Evolutionary conservation across 2,797 vertebrate genomes (phyloP).

Genomic region (Xerus rutilus): DNA sequence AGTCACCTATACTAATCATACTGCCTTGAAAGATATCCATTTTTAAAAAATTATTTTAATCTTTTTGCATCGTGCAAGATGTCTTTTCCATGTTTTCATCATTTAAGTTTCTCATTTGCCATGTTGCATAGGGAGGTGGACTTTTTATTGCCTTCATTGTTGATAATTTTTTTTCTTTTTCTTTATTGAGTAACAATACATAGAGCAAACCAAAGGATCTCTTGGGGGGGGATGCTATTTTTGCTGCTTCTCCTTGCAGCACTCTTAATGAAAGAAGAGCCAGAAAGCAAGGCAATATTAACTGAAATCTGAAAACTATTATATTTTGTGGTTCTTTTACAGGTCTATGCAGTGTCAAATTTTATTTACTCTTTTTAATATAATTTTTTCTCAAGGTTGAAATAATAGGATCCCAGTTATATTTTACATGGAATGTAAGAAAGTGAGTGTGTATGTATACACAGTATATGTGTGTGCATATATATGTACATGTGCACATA

Average conservation of each 20-base stretch:
- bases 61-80: background rate
- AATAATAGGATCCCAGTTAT: background rate
- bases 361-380: background rate
- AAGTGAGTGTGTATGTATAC: background rate
- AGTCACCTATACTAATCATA: background rate
- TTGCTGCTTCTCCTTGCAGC: background rate
- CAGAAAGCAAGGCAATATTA: background rate
- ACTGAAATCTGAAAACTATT: background rate
- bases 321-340: background rate
- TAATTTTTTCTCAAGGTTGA: background rate
- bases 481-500: background rate
- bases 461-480: background rate
- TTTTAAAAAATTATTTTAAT: background rate
- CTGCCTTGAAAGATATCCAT: background rate
- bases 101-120: background rate
- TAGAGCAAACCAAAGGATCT: background rate
- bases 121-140: background rate
- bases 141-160: background rate
- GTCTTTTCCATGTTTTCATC: background rate
- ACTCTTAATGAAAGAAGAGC: background rate
- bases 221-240: background rate
- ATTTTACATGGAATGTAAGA: slow-evolving; percentile 8
- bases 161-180: background rate
- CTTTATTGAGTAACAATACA: background rate
- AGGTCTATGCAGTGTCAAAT: background rate